Conservation (phyloP, 1,140 invertebrate species). For the Brachionus sp. region DNA sequence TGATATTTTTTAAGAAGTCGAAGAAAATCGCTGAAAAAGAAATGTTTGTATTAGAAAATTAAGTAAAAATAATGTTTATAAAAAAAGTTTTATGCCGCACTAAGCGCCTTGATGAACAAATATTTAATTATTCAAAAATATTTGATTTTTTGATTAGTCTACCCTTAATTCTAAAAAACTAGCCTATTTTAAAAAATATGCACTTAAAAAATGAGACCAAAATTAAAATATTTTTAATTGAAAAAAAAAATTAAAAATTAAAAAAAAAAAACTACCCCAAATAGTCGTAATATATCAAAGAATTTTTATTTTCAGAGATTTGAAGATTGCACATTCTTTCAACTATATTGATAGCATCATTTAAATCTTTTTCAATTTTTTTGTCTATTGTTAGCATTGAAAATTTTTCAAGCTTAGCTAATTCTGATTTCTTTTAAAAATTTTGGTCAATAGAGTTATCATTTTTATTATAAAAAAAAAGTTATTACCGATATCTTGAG, state of each 20-base stretch:
- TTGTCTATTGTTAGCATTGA: slow-evolving; percentile 19
- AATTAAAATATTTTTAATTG: background rate
- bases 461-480: background rate
- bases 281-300: background rate
- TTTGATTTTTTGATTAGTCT: too few species aligned
- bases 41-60: too few species aligned
- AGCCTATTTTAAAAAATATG: too few species aligned
- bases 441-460: background rate
- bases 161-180: too few species aligned
- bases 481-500: background rate
- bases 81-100: too few species aligned
- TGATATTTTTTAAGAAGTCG: too few species aligned
- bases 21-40: too few species aligned
- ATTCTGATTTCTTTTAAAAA: background rate
- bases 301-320: background rate
- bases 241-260: background rate
- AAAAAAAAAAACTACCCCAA: background rate
- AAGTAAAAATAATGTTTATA: too few species aligned
- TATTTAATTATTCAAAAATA: too few species aligned
- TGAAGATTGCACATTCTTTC: slow-evolving; percentile 10
- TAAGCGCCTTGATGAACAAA: too few species aligned
- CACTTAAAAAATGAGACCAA: too few species aligned
- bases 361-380: background rate
- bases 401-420: slow-evolving; percentile 16
- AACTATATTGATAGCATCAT: slow-evolving; percentile 16